Evolutionary conservation across 2,797 vertebrate genomes (phyloP), one percentile per base, ranked within the genome.

Genomic region (Gallirallus australis): DNA sequence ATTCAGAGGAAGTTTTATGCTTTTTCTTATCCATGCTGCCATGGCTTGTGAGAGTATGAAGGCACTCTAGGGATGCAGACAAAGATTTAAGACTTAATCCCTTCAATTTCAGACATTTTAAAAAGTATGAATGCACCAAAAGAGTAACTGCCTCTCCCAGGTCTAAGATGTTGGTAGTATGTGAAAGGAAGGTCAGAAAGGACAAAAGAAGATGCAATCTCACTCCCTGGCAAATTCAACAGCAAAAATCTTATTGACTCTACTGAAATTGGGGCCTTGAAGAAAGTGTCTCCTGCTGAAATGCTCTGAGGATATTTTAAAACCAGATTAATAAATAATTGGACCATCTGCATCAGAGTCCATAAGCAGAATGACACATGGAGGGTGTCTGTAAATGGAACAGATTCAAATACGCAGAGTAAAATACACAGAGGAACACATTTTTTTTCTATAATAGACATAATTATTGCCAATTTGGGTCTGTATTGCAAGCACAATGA

Each of bases 251-350:
- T 72, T 88, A 86, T 45, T 81, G 73, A 88, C 63, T 88, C 27
- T 86, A 59, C n/a, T 95, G 94, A 69, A 94, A 94, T 52, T 60
- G 63, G 87, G 94, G 95, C 77, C 87, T 84, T 94, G 86, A 94
- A 91, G 85, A 76, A 94, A 94, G 69, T 66, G 37, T 94, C 89
- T 94, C 63, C 80, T 82, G 77, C 85, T 90, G 94, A 94, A 96
- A 90, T n/a, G 40, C 31, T 78, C 85, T 82, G 66, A 90, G 42
- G 82, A 79, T 94, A 93, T 94, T 96, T 96, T 91, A 92, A 94
- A 96, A 95, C 45, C 56, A 91, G 71, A 95, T 95, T 96, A 97
- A 96, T 96, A 96, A 97, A 96, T 96, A 94, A 96, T 91, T 89
- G 80, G 66, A 91, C 93, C 94, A 96, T 96, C 94, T 96, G 95